Evolutionary conservation across 2,797 vertebrate genomes (phyloP), one percentile per base, ranked within the genome.

Genomic region (Galaxias olidus): DNA sequence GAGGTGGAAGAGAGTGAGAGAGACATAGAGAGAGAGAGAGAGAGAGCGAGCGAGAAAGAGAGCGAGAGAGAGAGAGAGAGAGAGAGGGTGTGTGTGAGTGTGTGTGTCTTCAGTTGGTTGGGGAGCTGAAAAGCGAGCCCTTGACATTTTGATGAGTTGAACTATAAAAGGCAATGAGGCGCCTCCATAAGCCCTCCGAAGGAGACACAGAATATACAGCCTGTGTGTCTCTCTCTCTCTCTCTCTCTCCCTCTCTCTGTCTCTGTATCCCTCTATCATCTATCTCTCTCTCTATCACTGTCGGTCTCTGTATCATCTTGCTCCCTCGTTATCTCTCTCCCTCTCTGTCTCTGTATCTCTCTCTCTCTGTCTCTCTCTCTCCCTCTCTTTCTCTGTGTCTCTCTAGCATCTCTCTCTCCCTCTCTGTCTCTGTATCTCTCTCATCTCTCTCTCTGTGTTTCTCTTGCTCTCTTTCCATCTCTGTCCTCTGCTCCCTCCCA

Each of bases 81-180:
- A 84, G 83, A 59, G 72, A 81, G 82, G 9, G 82, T 69, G 81
- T 84, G n/a, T n/a, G n/a, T n/a, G n/a, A n/a, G n/a, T n/a, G n/a
- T n/a, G n/a, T n/a, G n/a, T n/a, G n/a, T n/a, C n/a, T n/a, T 82
- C 78, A 71, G 75, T 71, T 83, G 74, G 79, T 77, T 6, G 54
- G 65, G 59, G 79, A 74, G 75, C 65, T 70, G 71, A 75, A 78
- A 78, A 81, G 76, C 49, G 76, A 65, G 77, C 68, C 78, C 30
- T 30, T 74, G 79, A 74, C 78, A 77, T 64, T 78, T 86, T 88
- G 69, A 84, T 86, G 80, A 79, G 73, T 77, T 66, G 75, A 73
- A 79, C 68, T 80, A 81, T 86, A 89, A 86, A 86, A 87, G 64
- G 47, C 68, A 79, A 86, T 83, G 82, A 85, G 66, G 72, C 68